A percentile compares a stretch with the other conserved stretches of the same genome.
Conservation (phyloP, 2,797 vertebrate genomes). For the Rhabdophis nuchalis region DNA sequence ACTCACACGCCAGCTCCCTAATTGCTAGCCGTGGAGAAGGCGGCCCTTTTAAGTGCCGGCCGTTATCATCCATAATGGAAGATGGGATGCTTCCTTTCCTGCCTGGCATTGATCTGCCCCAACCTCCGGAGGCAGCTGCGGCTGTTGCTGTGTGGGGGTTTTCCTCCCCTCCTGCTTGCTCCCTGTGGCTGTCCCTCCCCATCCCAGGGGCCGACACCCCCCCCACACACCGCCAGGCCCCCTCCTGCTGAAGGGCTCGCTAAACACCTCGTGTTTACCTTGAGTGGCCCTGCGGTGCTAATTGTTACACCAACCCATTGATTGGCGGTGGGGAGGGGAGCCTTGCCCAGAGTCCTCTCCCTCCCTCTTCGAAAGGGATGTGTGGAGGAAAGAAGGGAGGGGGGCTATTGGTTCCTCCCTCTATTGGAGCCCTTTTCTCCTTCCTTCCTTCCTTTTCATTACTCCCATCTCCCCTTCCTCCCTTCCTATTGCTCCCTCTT, state of each 20-base stretch:
- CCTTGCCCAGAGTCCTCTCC: constrained; percentile 74
- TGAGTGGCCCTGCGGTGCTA: constrained; percentile 78
- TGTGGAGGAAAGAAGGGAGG: constrained; percentile 63
- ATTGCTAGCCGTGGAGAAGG: constrained; percentile 67
- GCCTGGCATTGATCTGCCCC: constrained; percentile 68
- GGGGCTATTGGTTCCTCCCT: constrained; percentile 54
- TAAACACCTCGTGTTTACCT: constrained; percentile 67
- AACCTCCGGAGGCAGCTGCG: constrained; percentile 51
- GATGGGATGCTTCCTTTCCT: constrained; percentile 70
- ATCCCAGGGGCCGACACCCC: neutral
- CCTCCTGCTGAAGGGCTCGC: constrained; percentile 70
- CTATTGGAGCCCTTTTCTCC: neutral
- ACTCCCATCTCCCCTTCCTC: too few species aligned
- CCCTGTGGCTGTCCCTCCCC: neutral
- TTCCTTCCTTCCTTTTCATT: too few species aligned
- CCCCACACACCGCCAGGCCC: too few species aligned
- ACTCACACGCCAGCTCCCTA: constrained; percentile 64
- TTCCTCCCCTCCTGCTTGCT: neutral
- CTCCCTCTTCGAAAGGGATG: constrained; percentile 52
- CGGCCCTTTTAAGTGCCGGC: constrained; percentile 67
- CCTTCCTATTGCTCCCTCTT: too few species aligned
- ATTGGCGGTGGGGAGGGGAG: constrained; percentile 75
- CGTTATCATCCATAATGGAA: constrained; percentile 70
- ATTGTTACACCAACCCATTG: constrained; percentile 79
- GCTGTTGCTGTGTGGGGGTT: constrained; percentile 38